Evolutionary conservation across 2,888 invertebrate species (phyloP), one percentile per base, ranked within the genome.

Genomic region (Altica lythri): DNA sequence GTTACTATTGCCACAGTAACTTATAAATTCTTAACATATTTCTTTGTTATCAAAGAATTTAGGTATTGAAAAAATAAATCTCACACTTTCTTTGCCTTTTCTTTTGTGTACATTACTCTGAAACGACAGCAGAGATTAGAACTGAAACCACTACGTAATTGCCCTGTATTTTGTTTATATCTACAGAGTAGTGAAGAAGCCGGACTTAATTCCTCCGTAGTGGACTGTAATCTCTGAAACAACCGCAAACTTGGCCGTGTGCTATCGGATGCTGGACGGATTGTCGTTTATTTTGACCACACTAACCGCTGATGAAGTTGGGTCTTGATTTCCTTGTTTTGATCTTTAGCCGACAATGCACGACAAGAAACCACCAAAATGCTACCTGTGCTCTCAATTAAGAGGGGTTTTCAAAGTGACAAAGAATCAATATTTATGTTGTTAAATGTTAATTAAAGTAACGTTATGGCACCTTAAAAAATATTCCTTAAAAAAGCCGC

Each of bases 231-330:
- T 55, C 53, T 56, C 43, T 38, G 35, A 29, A 40, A 37, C 37
- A 37, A 60, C 60, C 60, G 53, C 60, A 58, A 55, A 51, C 19
- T 60, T 54, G 51, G 40, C 51, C 50, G 34, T 45, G 30, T 48
- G 55, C 59, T 60, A 59, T 59, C 62, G 55, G 38, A 38, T 34
- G 34, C 25, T 37, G 50, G 49, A 55, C 47, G 57, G 62, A 62
- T 57, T 57, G 62, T 60, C 62, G 57, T 57, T 53, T 55, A 53
- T 57, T 54, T 49, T 48, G 45, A 54, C 60, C 60, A 29, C 60
- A 60, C 16, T 40, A 43, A 50, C 54, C 38, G 25, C 42, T 40
- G 52, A 48, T 52, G 51, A 52, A 47, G 47, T 40, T 40, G 40
- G 34, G 22, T 32, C 35, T 43, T 25, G 30, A 44, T 38, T 35